Evolutionary conservation across 1,140 invertebrate species (phyloP).

Genomic region (Prorops nasuta): DNA sequence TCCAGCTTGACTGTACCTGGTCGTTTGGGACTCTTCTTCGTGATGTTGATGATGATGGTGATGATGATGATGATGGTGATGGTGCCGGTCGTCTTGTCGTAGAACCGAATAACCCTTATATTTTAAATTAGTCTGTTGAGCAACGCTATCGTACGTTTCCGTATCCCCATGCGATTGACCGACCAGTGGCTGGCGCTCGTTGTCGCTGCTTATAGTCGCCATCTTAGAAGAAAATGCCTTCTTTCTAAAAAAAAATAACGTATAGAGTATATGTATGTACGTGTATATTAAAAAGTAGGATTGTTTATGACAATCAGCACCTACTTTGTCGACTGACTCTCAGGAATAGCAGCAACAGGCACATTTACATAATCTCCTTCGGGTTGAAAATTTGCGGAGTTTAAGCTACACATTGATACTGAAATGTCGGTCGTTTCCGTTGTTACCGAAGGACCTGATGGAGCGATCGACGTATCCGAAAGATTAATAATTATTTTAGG

Average conservation of each 20-base stretch:
- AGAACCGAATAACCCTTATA: no score
- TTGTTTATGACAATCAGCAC: conserved; percentile 23
- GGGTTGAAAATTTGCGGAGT: conserved; percentile 55
- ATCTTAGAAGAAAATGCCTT: conserved; percentile 45
- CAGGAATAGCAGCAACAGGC: conserved; percentile 38
- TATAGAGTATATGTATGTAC: no score
- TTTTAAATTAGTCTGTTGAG: no score
- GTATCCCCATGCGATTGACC: conserved; percentile 9
- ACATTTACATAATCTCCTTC: conserved; percentile 59
- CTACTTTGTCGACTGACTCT: conserved; percentile 44
- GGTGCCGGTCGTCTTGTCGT: no score
- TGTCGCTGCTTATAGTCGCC: conserved; percentile 34
- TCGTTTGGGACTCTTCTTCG: no score
- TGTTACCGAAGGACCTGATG: conserved; percentile 55
- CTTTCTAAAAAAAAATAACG: conserved; percentile 43
- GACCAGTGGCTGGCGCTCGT: conserved; percentile 34
- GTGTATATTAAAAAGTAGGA: no score
- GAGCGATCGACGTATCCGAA: conserved; percentile 12
- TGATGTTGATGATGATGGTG: no score
- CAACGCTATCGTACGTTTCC: no score
- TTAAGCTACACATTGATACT: conserved; percentile 61
- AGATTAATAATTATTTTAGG: not conserved
- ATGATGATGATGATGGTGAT: no score
- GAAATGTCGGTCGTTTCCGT: conserved; percentile 61
- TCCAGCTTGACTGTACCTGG: no score